Evolutionary conservation across 2,888 invertebrate genomes (phyloP).

Genomic region (Antitype chi): DNA sequence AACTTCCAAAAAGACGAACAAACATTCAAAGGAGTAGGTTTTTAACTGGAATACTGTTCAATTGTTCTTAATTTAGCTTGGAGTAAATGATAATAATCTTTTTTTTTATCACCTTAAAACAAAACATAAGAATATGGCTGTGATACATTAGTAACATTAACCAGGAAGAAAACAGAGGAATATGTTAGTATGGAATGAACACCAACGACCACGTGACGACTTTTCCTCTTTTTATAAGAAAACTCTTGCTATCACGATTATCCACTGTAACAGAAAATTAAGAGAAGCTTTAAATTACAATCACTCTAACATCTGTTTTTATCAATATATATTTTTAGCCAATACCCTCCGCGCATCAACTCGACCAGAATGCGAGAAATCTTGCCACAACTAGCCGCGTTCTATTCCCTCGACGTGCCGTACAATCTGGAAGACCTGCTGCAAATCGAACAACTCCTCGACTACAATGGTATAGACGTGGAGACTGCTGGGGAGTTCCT

Average conservation of each 20-base stretch:
- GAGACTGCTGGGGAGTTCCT: slow-evolving; percentile 70
- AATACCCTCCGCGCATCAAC: slow-evolving; percentile 73
- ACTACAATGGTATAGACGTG: slow-evolving; percentile 73
- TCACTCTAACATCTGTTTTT: neutral
- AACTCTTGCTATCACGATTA: neutral
- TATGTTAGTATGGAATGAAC: too few relatives aligned
- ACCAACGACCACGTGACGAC: too few relatives aligned
- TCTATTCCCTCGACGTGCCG: slow-evolving; percentile 73
- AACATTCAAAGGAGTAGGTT: too few relatives aligned
- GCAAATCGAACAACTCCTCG: slow-evolving; percentile 71
- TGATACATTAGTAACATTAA: too few relatives aligned
- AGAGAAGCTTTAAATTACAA: neutral
- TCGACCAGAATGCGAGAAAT: slow-evolving; percentile 63
- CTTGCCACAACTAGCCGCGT: slow-evolving; percentile 77
- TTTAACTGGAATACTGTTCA: too few relatives aligned
- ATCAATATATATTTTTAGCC: slow-evolving; percentile 59
- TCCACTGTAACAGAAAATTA: neutral
- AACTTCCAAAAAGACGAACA: too few relatives aligned
- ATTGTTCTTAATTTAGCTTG: too few relatives aligned
- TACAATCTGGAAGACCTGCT: slow-evolving; percentile 70
- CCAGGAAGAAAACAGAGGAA: too few relatives aligned
- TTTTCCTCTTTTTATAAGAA: neutral
- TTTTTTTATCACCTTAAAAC: too few relatives aligned
- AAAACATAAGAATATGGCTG: too few relatives aligned
- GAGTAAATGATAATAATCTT: too few relatives aligned